Percentiles rank a stretch among this genome's conserved stretches.
Evolutionary conservation across 2,797 vertebrate genomes (phyloP).

Genomic region (Choloepus didactylus): DNA sequence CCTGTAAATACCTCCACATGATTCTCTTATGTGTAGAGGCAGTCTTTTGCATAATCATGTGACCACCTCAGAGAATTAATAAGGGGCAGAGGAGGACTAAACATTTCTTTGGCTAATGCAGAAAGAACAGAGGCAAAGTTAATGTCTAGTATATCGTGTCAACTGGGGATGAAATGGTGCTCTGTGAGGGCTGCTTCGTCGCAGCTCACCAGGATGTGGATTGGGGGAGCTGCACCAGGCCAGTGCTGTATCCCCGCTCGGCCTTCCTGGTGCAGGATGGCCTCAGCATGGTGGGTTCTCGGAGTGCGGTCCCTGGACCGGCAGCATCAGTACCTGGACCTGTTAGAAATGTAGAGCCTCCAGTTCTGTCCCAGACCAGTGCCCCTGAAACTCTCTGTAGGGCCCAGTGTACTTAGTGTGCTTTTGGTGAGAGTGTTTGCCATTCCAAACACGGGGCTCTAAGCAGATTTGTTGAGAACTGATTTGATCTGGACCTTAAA

Average conservation of each 20-base stretch:
- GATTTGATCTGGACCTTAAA: constrained; percentile 12
- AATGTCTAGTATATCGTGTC: neutral
- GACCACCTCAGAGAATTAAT: neutral
- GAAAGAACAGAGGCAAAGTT: neutral
- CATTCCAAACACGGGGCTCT: neutral
- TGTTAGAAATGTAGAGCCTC: neutral
- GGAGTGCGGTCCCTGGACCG: neutral
- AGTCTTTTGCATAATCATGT: neutral
- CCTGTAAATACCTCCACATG: neutral
- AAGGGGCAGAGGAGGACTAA: neutral
- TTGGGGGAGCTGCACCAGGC: neutral
- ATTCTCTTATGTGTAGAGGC: neutral
- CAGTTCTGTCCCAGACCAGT: neutral
- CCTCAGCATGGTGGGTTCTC: neutral
- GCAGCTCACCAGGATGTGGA: neutral
- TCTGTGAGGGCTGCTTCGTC: neutral
- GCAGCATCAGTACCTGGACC: neutral
- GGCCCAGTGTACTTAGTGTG: neutral
- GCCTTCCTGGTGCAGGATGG: neutral
- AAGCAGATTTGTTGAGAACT: neutral
- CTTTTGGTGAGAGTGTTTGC: neutral
- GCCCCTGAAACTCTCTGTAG: neutral
- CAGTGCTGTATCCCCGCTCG: neutral
- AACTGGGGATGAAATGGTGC: neutral
- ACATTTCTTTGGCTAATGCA: neutral